Percentiles rank a stretch among this genome's conserved stretches.
Conservation (phyloP, 2,797 vertebrate genomes). For the Hippocampus kuda region DNA sequence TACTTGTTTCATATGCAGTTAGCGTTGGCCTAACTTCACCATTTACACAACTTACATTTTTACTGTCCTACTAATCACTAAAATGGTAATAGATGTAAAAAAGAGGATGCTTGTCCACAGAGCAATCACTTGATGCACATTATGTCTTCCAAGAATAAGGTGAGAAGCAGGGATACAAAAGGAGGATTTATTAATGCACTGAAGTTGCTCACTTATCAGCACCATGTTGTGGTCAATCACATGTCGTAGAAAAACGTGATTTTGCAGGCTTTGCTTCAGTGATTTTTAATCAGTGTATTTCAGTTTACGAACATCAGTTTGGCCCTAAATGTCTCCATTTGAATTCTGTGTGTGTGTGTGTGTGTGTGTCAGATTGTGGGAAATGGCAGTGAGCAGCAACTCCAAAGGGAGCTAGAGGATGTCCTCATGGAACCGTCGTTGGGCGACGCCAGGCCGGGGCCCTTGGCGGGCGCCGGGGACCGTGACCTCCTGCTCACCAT, state of each 20-base stretch:
- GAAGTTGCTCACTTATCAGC: not conserved
- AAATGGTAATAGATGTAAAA: constrained; percentile 14
- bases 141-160: not conserved
- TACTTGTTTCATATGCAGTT: not conserved
- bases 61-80: constrained; percentile 43
- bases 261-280: constrained; percentile 8
- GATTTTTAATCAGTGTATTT: constrained; percentile 5
- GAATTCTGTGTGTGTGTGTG: constrained; percentile 15
- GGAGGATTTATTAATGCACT: not conserved
- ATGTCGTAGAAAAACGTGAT: constrained; percentile 2
- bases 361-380: constrained; percentile 80
- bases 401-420: constrained; percentile 90
- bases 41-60: not conserved
- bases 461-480: constrained; percentile 51
- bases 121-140: not conserved
- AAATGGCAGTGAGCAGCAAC: constrained; percentile 97
- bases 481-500: constrained; percentile 57
- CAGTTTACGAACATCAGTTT: not conserved
- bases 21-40: too few species aligned
- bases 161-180: not conserved
- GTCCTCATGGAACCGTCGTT: constrained; percentile 92
- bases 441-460: constrained; percentile 65
- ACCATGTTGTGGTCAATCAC: not conserved
- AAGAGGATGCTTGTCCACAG: not conserved
- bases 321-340: constrained; percentile 1